Conservation (phyloP, 2,888 invertebrate species). For the Anticlea derivata region DNA sequence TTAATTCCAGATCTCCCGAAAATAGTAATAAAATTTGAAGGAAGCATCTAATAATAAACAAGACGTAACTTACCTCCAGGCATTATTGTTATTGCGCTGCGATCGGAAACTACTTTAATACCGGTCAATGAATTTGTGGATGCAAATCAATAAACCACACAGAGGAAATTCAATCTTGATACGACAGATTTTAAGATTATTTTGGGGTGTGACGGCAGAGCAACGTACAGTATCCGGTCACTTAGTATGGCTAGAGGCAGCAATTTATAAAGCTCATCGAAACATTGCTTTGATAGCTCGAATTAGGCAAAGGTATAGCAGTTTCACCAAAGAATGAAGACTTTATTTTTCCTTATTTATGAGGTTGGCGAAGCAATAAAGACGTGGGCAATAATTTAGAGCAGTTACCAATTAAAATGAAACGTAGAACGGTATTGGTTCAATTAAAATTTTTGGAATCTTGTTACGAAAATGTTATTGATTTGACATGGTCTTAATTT, state of each 20-base stretch:
- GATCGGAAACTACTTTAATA: constrained; percentile 79
- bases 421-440: constrained; percentile 30
- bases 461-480: constrained; percentile 17
- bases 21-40: constrained; percentile 50
- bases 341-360: constrained; percentile 62
- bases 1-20: constrained; percentile 33
- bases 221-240: constrained; percentile 73
- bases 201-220: constrained; percentile 16
- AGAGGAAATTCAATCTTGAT: constrained; percentile 39
- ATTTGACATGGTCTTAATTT: constrained; percentile 23
- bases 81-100: constrained; percentile 69
- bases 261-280: constrained; percentile 75
- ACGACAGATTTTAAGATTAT: constrained; percentile 26
- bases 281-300: constrained; percentile 69
- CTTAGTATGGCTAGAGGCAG: constrained; percentile 69
- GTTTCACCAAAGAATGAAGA: constrained; percentile 60
- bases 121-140: constrained; percentile 77
- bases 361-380: constrained; percentile 37
- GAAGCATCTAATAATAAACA: constrained; percentile 66
- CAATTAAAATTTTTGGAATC: constrained; percentile 29
- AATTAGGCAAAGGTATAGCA: constrained; percentile 68
- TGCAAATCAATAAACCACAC: constrained; percentile 57
- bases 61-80: constrained; percentile 61
- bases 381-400: constrained; percentile 37
- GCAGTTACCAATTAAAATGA: constrained; percentile 29